These are phyloP conservation scores for Callyntrura guangdongensis DNA, from an alignment of 2,888 invertebrate genomes.

Conservation along the genomic window DNA sequence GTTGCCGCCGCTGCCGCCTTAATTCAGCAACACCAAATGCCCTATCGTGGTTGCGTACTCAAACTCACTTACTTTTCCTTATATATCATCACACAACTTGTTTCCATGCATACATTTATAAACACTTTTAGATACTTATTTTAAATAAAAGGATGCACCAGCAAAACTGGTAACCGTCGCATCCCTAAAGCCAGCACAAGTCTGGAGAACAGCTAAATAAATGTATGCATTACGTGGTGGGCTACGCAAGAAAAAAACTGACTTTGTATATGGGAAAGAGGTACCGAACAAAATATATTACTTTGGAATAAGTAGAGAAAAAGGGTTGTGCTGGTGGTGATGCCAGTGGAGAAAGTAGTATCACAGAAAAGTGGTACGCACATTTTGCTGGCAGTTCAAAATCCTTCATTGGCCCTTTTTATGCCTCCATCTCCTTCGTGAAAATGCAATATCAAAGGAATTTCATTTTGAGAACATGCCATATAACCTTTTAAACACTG, in stretches of 20 bases:
- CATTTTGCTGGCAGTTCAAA: slow-evolving; percentile 65
- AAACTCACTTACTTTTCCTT: slow-evolving; percentile 27
- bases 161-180: background rate
- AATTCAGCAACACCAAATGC: slow-evolving; percentile 40
- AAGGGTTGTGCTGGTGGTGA: slow-evolving; percentile 41
- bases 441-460: slow-evolving; percentile 85
- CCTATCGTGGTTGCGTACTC: background rate
- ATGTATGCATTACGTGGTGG: slow-evolving; percentile 36
- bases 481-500: slow-evolving; percentile 85
- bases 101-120: background rate
- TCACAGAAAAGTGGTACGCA: slow-evolving; percentile 35
- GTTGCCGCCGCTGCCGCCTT: slow-evolving; percentile 19
- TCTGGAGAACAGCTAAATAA: slow-evolving; percentile 24
- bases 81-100: background rate
- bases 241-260: slow-evolving; percentile 27
- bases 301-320: slow-evolving; percentile 14
- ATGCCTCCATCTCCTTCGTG: slow-evolving; percentile 78
- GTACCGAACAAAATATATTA: slow-evolving; percentile 61
- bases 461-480: slow-evolving; percentile 85
- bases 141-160: slow-evolving; percentile 18
- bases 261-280: slow-evolving; percentile 1
- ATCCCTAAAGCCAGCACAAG: background rate
- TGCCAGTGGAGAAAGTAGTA: slow-evolving; percentile 29
- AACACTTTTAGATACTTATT: background rate
- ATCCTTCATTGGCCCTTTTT: slow-evolving; percentile 78